Evolutionary conservation across 1,140 invertebrate species (phyloP).

Genomic region (Aleiodes sp.): DNA sequence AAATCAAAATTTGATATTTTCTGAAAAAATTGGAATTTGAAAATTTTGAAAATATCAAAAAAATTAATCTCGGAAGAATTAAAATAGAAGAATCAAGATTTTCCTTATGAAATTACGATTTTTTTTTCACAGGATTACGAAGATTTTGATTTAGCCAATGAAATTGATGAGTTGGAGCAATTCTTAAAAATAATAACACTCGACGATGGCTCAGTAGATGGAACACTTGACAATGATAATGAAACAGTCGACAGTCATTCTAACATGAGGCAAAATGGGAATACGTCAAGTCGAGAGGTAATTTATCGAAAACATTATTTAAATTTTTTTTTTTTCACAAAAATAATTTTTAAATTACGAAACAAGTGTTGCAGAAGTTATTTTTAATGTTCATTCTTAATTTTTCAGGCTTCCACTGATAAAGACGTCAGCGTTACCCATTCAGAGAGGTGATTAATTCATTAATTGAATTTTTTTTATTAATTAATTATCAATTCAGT

Average conservation of each 20-base stretch:
- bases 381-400: slow-evolving; percentile 5
- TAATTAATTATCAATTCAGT: too few species aligned
- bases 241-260: slow-evolving; percentile 45
- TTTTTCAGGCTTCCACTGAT: slow-evolving; percentile 62
- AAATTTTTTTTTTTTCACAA: slow-evolving; percentile 14
- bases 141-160: slow-evolving; percentile 90
- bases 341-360: slow-evolving; percentile 39
- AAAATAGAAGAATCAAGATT: too few species aligned
- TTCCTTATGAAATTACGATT: background rate
- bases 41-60: too few species aligned
- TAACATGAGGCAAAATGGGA: slow-evolving; percentile 60
- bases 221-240: slow-evolving; percentile 60
- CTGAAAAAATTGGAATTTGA: too few species aligned
- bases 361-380: too few species aligned
- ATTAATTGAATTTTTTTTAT: too few species aligned
- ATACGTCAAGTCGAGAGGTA: slow-evolving; percentile 66
- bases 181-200: slow-evolving; percentile 77
- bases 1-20: too few species aligned
- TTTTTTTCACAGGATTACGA: slow-evolving; percentile 83
- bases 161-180: slow-evolving; percentile 87
- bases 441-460: slow-evolving; percentile 62
- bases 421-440: slow-evolving; percentile 55
- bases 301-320: slow-evolving; percentile 22
- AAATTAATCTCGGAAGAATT: too few species aligned
- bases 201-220: slow-evolving; percentile 61